These are phyloP conservation scores for Aphaenogaster rudis DNA, from an alignment of 1,140 invertebrate genomes.

Conservation along the genomic window DNA sequence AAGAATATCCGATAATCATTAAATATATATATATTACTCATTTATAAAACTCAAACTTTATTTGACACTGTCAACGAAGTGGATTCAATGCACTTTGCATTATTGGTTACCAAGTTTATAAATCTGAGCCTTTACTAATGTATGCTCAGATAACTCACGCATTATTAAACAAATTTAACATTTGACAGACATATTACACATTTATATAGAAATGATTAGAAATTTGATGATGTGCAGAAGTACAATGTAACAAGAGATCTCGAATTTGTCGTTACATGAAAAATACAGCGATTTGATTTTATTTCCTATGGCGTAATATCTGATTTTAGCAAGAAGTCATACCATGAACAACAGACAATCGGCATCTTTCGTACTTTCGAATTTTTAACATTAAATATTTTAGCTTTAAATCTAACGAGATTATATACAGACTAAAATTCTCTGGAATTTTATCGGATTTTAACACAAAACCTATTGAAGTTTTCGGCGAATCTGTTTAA, in stretches of 20 bases:
- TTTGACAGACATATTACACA: background rate
- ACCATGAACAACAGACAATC: background rate
- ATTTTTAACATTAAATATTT: slow-evolving; percentile 19
- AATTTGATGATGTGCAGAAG: background rate
- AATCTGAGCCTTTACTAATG: background rate
- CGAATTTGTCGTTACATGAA: background rate
- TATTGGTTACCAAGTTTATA: background rate
- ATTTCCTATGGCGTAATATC: background rate
- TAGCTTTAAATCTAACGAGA: background rate
- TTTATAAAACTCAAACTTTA: background rate
- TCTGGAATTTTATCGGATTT: background rate
- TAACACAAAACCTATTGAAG: background rate
- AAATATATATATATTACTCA: background rate
- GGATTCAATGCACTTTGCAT: background rate
- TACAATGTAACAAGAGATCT: background rate
- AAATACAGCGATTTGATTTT: background rate
- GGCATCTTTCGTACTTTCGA: background rate
- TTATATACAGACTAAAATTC: background rate
- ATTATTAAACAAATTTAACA: background rate
- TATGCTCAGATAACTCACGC: background rate
- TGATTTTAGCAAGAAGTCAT: background rate
- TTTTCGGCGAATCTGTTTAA: background rate
- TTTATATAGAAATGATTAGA: background rate
- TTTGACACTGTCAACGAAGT: background rate
- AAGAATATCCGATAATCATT: background rate